Conservation (phyloP, 30 jellyfish, hydroid and myxozoan genomes). For the Aurelia aurita region DNA sequence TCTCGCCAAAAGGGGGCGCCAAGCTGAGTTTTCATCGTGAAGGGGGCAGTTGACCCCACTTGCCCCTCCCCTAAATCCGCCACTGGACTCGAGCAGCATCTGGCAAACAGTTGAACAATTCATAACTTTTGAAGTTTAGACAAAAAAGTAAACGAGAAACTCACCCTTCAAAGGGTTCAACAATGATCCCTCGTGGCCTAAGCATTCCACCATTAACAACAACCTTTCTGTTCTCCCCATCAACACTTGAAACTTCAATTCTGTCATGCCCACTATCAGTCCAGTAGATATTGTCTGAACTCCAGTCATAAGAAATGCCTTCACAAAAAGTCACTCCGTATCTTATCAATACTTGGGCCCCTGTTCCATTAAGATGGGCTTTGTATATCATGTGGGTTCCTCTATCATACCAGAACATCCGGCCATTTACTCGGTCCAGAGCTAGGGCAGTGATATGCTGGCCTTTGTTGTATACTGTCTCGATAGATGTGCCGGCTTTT, state of each 20-base stretch:
- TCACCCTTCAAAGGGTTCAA: conserved; percentile 91
- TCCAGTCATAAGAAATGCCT: conserved; percentile 95
- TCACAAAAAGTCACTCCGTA: conserved; percentile 79
- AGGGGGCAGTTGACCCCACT: too few relatives aligned
- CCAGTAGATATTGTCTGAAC: conserved; percentile 93
- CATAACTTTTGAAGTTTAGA: neutral
- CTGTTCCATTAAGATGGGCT: conserved; percentile 73
- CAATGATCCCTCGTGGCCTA: conserved; percentile 92
- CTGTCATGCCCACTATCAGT: conserved; percentile 85
- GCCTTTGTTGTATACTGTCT: conserved; percentile 31
- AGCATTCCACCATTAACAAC: conserved; percentile 52
- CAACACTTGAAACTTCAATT: conserved; percentile 84
- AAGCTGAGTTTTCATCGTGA: too few relatives aligned
- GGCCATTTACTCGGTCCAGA: conserved; percentile 65
- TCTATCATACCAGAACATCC: conserved; percentile 87
- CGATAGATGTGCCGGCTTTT: conserved; percentile 33
- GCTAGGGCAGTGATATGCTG: conserved; percentile 57
- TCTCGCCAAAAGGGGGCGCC: too few relatives aligned
- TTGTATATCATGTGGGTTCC: conserved; percentile 59
- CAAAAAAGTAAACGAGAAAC: neutral
- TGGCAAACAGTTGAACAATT: too few relatives aligned
- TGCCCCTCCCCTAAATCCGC: too few relatives aligned
- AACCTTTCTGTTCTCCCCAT: conserved; percentile 68
- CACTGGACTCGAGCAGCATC: too few relatives aligned
- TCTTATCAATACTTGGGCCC: conserved; percentile 27